These are phyloP conservation scores for Plectus sambesii DNA, from an alignment of 1,140 invertebrate genomes.

Conservation along the genomic window DNA sequence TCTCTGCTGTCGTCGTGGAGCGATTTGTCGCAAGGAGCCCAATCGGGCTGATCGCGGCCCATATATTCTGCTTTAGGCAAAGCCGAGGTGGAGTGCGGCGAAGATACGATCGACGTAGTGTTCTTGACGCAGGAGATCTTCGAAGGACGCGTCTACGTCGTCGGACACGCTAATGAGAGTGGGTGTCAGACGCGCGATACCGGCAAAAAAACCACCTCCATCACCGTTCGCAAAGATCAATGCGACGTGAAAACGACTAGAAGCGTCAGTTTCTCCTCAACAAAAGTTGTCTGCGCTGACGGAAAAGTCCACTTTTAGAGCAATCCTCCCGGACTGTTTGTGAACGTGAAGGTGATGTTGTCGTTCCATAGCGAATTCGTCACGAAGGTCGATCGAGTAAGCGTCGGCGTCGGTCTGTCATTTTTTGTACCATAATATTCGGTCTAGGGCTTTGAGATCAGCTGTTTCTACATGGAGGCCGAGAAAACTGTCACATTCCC, in stretches of 20 bases:
- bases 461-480: conserved; percentile 30
- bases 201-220: conserved; percentile 37
- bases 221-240: conserved; percentile 32
- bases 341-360: conserved; percentile 40
- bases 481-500: conserved; percentile 45
- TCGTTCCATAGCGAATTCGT: conserved; percentile 42
- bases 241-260: conserved; percentile 38
- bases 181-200: conserved; percentile 33
- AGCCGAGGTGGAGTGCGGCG: conserved; percentile 40
- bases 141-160: conserved; percentile 35
- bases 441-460: conserved; percentile 34
- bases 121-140: conserved; percentile 34
- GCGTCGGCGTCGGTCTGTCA: not conserved
- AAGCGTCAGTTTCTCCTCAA: conserved; percentile 23
- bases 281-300: conserved; percentile 12
- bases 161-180: conserved; percentile 38
- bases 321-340: conserved; percentile 41
- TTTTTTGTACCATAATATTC: too few species aligned
- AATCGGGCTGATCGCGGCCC: not conserved
- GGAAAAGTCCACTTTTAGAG: conserved; percentile 19
- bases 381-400: conserved; percentile 35
- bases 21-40: not conserved
- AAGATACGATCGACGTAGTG: conserved; percentile 42
- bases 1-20: conserved; percentile 11
- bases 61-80: conserved; percentile 25